phyloP scores from a whole-genome alignment of 2,888 invertebrate species.

The Lasioglossum malachurum region DNA sequence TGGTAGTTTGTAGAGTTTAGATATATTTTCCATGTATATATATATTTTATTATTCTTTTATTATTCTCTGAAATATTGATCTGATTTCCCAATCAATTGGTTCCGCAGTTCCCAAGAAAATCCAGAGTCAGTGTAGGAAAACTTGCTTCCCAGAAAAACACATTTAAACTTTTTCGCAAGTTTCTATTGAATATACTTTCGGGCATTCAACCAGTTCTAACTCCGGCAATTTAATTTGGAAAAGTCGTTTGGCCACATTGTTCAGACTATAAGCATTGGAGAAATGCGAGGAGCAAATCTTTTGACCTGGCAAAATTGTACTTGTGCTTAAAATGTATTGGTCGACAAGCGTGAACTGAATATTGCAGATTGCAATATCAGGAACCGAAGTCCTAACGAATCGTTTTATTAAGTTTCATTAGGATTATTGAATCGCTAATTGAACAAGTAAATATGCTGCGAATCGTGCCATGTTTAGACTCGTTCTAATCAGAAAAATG shows the following conservation, averaged over 20 bases:
- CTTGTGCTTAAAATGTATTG: not conserved
- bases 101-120: not conserved
- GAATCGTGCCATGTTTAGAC: not conserved
- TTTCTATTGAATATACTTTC: slow-evolving; percentile 8
- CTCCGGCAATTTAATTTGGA: not conserved
- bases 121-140: not conserved
- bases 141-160: not conserved
- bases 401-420: not conserved
- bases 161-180: not conserved
- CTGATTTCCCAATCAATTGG: not conserved
- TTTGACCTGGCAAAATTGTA: not conserved
- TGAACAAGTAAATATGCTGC: not conserved
- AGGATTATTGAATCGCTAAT: not conserved
- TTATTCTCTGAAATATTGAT: not conserved
- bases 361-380: not conserved
- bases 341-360: not conserved
- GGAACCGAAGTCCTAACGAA: not conserved
- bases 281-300: not conserved
- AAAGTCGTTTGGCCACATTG: not conserved
- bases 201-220: not conserved
- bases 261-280: not conserved
- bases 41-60: too few relatives aligned
- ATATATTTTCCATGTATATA: not conserved
- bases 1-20: not conserved
- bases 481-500: not conserved